These are phyloP conservation scores for Cossypha polioptera DNA, from an alignment of 2,797 vertebrate genomes.

Conservation along the genomic window DNA sequence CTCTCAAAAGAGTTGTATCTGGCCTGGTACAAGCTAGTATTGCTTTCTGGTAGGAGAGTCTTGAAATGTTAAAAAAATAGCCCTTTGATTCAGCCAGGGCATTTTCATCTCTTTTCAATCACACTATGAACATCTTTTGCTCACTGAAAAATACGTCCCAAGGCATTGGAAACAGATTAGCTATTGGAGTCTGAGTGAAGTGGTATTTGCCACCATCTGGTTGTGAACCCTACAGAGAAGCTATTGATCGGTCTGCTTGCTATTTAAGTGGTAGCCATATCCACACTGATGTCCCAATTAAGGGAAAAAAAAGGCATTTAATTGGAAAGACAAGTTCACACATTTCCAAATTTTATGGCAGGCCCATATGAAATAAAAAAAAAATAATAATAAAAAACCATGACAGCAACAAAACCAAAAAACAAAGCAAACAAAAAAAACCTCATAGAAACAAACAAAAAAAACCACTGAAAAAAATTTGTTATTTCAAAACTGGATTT, in stretches of 20 bases:
- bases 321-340: slow-evolving; percentile 49
- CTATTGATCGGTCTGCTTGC: background rate
- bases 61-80: background rate
- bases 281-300: slow-evolving; percentile 14
- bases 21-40: background rate
- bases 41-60: background rate
- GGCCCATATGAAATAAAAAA: background rate
- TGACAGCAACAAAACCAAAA: background rate
- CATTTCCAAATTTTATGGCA: slow-evolving; percentile 51
- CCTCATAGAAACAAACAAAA: background rate
- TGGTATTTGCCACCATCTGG: slow-evolving; percentile 44
- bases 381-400: background rate
- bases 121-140: background rate
- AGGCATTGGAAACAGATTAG: slow-evolving; percentile 5
- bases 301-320: background rate
- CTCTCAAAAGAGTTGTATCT: background rate
- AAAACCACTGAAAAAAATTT: background rate
- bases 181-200: slow-evolving; percentile 18
- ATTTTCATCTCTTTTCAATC: background rate
- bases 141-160: background rate
- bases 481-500: background rate
- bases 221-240: slow-evolving; percentile 10
- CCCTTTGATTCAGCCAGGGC: background rate
- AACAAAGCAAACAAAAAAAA: background rate
- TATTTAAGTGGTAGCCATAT: slow-evolving; percentile 28